Conservation (phyloP, 2,113 vertebrate species). For the Etheostoma spectabile region DNA sequence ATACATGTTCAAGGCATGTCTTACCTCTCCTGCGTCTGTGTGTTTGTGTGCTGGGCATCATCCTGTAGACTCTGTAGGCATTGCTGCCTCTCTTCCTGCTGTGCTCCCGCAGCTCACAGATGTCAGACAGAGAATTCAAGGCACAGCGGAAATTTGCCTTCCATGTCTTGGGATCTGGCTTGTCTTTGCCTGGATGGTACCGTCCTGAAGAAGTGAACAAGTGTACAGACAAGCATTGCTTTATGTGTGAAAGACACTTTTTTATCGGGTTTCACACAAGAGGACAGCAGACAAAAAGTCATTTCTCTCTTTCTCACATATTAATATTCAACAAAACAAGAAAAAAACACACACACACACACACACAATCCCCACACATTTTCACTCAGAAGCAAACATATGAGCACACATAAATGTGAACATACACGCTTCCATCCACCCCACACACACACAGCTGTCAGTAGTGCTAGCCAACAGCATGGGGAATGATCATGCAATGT, state of each 20-base stretch:
- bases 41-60: conserved; percentile 77
- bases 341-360: conserved; percentile 18
- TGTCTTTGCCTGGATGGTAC: conserved; percentile 83
- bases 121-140: conserved; percentile 84
- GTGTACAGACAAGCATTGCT: background rate
- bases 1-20: background rate
- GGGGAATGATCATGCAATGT: conserved; percentile 73
- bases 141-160: conserved; percentile 88
- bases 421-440: conserved; percentile 11
- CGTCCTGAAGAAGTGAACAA: conserved; percentile 61
- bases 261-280: conserved; percentile 68
- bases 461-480: conserved; percentile 49
- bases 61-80: conserved; percentile 84
- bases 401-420: conserved; percentile 28
- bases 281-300: conserved; percentile 59
- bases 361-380: conserved; percentile 12
- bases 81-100: conserved; percentile 85
- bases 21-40: conserved; percentile 78
- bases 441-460: conserved; percentile 52
- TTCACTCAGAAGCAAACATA: conserved; percentile 45
- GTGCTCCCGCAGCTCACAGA: conserved; percentile 83
- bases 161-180: conserved; percentile 87
- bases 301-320: conserved; percentile 53
- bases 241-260: conserved; percentile 62
- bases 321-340: conserved; percentile 43